Percentiles rank a stretch among this genome's conserved stretches.
phyloP scores from a whole-genome alignment of 2,888 invertebrate species.

The Apocheima hispidaria region DNA sequence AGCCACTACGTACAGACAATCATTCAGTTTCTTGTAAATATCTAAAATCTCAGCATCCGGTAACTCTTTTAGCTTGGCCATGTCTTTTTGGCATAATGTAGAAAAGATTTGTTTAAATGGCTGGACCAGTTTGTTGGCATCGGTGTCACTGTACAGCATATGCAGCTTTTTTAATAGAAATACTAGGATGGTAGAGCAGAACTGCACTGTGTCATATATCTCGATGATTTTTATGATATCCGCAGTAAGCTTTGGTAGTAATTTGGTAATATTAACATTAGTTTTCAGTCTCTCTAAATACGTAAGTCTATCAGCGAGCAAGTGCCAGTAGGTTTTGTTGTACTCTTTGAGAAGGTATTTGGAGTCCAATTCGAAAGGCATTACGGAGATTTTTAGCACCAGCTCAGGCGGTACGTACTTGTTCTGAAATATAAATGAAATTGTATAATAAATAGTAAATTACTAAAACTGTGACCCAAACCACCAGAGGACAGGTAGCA shows the following conservation, averaged over 20 bases:
- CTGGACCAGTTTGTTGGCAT: conserved; percentile 56
- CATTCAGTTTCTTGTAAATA: conserved; percentile 67
- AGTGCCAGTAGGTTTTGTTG: conserved; percentile 74
- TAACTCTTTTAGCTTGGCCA: conserved; percentile 57
- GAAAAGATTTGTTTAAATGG: conserved; percentile 61
- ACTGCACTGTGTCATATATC: conserved; percentile 66
- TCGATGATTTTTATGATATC: conserved; percentile 63
- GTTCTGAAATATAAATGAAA: conserved; percentile 63
- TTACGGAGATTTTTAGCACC: conserved; percentile 71
- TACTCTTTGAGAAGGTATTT: conserved; percentile 63
- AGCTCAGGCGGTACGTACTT: conserved; percentile 63
- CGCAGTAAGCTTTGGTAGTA: conserved; percentile 66
- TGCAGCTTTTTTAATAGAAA: conserved; percentile 70
- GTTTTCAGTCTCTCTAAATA: conserved; percentile 69
- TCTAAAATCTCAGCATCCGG: conserved; percentile 55
- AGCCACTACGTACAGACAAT: conserved; percentile 66
- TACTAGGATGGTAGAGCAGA: conserved; percentile 60
- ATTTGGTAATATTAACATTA: conserved; percentile 58
- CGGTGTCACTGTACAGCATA: conserved; percentile 58
- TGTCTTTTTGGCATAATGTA: conserved; percentile 55
- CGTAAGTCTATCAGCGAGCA: conserved; percentile 65
- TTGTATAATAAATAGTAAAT: too few relatives aligned
- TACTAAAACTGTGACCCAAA: too few relatives aligned
- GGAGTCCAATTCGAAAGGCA: conserved; percentile 68
- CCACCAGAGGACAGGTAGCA: too few relatives aligned